These are phyloP conservation scores for Ciconia maguari DNA, from an alignment of 2,113 vertebrate species.

Conservation along the genomic window DNA sequence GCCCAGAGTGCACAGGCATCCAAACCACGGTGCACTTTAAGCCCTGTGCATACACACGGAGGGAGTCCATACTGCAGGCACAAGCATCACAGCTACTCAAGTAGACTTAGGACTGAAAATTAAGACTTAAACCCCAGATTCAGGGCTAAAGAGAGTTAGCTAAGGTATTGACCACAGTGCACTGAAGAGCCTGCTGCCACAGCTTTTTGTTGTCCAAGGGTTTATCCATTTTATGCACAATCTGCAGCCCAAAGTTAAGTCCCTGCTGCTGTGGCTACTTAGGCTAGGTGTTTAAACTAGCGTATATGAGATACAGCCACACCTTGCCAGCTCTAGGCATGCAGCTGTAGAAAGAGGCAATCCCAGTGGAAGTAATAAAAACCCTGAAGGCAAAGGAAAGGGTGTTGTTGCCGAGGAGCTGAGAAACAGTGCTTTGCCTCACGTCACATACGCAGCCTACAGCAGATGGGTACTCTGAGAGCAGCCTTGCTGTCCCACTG, in stretches of 20 bases:
- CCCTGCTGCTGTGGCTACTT: not conserved
- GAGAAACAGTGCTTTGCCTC: not conserved
- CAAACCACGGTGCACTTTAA: accelerated
- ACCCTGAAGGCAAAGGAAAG: not conserved
- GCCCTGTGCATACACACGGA: not conserved
- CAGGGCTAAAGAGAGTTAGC: not conserved
- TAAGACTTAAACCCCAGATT: not conserved
- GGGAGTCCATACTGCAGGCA: not conserved
- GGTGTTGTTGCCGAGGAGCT: not conserved
- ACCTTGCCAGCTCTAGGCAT: not conserved
- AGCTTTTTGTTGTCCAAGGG: not conserved
- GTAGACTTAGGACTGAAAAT: not conserved
- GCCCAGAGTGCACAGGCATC: not conserved
- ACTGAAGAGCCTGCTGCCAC: not conserved
- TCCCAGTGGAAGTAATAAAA: not conserved
- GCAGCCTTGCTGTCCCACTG: not conserved
- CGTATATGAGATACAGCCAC: accelerated
- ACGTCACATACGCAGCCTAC: accelerated
- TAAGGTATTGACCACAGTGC: not conserved
- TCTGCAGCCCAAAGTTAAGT: not conserved
- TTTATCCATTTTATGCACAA: not conserved
- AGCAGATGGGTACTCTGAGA: accelerated
- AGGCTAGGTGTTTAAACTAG: not conserved
- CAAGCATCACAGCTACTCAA: not conserved
- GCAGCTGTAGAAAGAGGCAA: not conserved